Evolutionary conservation across 2,113 vertebrate genomes (phyloP), one percentile per base, ranked within the genome.

Genomic region (Plecotus auritus): DNA sequence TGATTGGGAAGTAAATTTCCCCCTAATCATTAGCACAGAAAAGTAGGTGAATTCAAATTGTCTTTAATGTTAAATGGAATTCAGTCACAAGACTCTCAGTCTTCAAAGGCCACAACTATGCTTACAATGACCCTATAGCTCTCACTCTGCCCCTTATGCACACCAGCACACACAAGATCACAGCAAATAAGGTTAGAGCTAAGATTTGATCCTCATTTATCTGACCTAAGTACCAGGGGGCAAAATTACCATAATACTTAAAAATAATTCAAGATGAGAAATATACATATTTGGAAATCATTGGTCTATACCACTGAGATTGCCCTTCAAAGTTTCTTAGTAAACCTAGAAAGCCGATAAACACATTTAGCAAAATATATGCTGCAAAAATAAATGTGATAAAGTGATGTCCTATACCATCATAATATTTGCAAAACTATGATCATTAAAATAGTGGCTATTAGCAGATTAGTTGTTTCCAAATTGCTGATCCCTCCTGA

Each of bases 51-150:
- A 18, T 69, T 90, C 30, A 54, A 67, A 77, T 12, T 28, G 4
- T 96, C 70, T 77, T 88, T 61, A 76, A 91, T 66, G 37, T 78
- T 54, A 91, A 77, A 87, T 23, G n/a, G 4, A 87, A 82, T 82
- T 40, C 37, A 66, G 14, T n/a, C 37, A 74, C 49, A 69, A 83
- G 10, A 30, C 3, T 74, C 35, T 91, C 42, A 47, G 40, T 73
- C 37, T 80, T 56, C 49, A 85, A 54, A 67, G 59, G 35, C 18
- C 42, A 64, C 20, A 26, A 26, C 32, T 93, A 3, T 74, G 37
- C 54, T 69, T 64, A 23, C n/a, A 81, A 10, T 45, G 47, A 28
- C 30, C 49, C 5, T 9, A 49, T 26, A 74, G 26, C 17, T 64
- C 45, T 76, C 37, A 20, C 7, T 35, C 14, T 78, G 35, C 23